Percentiles rank a stretch among this genome's conserved stretches.
Evolutionary conservation across 2,888 invertebrate species (phyloP).

Genomic region (Crepidodera aurea): DNA sequence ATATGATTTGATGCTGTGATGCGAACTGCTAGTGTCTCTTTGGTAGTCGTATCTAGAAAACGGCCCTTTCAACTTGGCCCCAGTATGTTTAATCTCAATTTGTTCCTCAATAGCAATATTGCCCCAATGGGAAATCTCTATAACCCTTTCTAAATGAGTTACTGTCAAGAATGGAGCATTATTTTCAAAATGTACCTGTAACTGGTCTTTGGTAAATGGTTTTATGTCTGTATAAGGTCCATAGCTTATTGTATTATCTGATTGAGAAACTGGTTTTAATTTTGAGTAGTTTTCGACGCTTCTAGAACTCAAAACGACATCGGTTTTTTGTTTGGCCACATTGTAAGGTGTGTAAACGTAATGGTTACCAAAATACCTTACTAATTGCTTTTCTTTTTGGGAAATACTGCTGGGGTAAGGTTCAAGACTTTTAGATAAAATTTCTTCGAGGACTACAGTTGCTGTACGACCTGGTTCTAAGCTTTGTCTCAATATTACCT

Average conservation of each 20-base stretch:
- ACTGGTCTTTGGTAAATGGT: constrained; percentile 67
- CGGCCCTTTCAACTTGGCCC: constrained; percentile 90
- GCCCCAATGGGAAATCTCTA: constrained; percentile 99
- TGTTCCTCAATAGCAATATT: constrained; percentile 97
- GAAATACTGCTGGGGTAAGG: constrained; percentile 90
- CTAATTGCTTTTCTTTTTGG: constrained; percentile 94
- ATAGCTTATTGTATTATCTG: constrained; percentile 83
- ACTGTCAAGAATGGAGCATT: constrained; percentile 97
- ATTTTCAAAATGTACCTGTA: constrained; percentile 93
- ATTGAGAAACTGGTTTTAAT: constrained; percentile 79
- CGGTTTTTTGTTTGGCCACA: constrained; percentile 82
- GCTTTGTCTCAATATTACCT: constrained; percentile 66
- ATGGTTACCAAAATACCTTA: constrained; percentile 85
- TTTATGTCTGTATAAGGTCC: constrained; percentile 86
- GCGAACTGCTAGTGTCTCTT: constrained; percentile 86
- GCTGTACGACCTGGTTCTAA: constrained; percentile 68
- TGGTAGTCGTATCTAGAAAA: constrained; percentile 99
- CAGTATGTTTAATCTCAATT: constrained; percentile 90
- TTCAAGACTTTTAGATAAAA: constrained; percentile 76
- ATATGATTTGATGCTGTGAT: constrained; percentile 90
- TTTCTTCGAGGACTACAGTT: constrained; percentile 73
- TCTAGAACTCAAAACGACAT: constrained; percentile 72
- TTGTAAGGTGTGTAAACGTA: constrained; percentile 86
- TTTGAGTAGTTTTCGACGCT: constrained; percentile 85
- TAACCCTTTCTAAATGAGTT: constrained; percentile 74